These are phyloP conservation scores for Sesia apiformis DNA, from an alignment of 2,888 invertebrate species.

Conservation along the genomic window DNA sequence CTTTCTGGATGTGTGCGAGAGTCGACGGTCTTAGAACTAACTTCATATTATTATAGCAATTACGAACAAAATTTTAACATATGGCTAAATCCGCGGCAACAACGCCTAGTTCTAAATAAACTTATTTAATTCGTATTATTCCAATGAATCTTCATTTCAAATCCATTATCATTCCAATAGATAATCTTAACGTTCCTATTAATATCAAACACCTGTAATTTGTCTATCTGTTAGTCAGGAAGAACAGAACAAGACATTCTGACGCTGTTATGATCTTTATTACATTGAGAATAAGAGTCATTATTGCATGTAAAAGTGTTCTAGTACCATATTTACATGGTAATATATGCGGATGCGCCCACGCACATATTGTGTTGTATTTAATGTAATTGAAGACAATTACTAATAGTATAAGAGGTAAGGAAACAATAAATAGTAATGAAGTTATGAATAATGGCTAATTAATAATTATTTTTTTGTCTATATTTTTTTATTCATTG, in stretches of 20 bases:
- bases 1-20: too few relatives aligned
- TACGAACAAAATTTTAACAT: too few relatives aligned
- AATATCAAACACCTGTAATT: constrained; percentile 6
- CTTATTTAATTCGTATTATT: not conserved
- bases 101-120: not conserved
- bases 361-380: not conserved
- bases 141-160: not conserved
- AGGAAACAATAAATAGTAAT: not conserved
- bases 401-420: not conserved
- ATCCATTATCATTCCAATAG: constrained; percentile 1
- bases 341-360: not conserved
- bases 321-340: not conserved
- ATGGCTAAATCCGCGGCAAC: too few relatives aligned
- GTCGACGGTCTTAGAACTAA: too few relatives aligned
- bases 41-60: too few relatives aligned
- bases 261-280: too few relatives aligned
- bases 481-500: too few relatives aligned
- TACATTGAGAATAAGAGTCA: too few relatives aligned
- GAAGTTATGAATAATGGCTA: not conserved
- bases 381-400: not conserved
- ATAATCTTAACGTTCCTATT: constrained; percentile 4
- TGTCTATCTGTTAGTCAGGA: constrained; percentile 4
- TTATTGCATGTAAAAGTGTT: too few relatives aligned
- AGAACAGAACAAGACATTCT: not conserved
- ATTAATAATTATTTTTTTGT: too few relatives aligned